A percentile compares a stretch with the other conserved stretches of the same genome.
phyloP scores from a whole-genome alignment of 1,140 invertebrate species.

The Lepidurus couesii region DNA sequence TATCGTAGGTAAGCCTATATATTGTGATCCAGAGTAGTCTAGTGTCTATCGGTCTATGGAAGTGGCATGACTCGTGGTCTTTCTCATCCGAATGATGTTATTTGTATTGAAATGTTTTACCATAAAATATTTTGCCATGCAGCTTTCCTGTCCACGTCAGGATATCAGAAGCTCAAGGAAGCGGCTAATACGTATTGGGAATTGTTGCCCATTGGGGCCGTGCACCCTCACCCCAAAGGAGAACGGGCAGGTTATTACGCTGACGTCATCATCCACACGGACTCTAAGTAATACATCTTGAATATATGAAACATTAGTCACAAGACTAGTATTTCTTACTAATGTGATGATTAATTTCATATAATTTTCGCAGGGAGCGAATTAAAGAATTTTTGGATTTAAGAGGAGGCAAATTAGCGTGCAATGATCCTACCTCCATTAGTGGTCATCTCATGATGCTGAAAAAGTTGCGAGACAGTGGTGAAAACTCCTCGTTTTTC shows the following conservation, averaged over 20 bases:
- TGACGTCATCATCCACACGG: slow-evolving; percentile 55
- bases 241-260: slow-evolving; percentile 53
- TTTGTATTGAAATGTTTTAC: background rate
- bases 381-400: slow-evolving; percentile 54
- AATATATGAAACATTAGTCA: background rate
- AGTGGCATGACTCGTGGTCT: background rate
- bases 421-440: slow-evolving; percentile 50
- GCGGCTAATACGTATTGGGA: slow-evolving; percentile 46
- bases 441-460: slow-evolving; percentile 52
- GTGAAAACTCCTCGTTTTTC: slow-evolving; percentile 58
- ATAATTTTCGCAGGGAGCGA: slow-evolving; percentile 48
- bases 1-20: no score
- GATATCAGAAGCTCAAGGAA: slow-evolving; percentile 49
- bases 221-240: slow-evolving; percentile 52
- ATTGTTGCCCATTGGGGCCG: slow-evolving; percentile 52
- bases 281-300: slow-evolving; percentile 48
- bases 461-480: slow-evolving; percentile 52
- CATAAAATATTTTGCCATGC: slow-evolving; percentile 33
- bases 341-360: no score
- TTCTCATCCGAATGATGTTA: background rate
- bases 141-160: slow-evolving; percentile 56
- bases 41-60: slow-evolving; percentile 5
- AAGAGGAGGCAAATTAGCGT: slow-evolving; percentile 54
- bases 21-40: background rate
- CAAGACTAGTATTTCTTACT: slow-evolving; percentile 28